Evolutionary conservation across 2,888 invertebrate species (phyloP).

Genomic region (Polyommatus iphigenia): DNA sequence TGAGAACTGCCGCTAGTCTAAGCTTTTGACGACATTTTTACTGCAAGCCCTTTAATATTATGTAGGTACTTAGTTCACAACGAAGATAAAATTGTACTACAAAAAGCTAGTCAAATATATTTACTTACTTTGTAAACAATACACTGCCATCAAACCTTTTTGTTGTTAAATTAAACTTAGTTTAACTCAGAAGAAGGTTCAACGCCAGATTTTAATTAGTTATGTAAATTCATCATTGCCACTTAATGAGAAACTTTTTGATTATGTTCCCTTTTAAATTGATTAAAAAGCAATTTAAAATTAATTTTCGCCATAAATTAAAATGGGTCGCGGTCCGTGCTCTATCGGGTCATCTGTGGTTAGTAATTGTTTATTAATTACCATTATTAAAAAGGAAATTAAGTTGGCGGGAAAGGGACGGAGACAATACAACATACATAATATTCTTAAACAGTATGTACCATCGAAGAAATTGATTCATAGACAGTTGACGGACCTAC

Average conservation of each 20-base stretch:
- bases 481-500: no score
- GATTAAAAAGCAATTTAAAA: conserved; percentile 20
- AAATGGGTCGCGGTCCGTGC: conserved; percentile 18
- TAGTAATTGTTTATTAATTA: conserved; percentile 8
- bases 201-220: background rate
- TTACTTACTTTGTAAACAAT: no score
- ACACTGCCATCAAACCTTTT: background rate
- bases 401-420: background rate
- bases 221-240: background rate
- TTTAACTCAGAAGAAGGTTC: background rate
- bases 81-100: no score
- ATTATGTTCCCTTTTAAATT: conserved; percentile 4
- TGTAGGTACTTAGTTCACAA: no score
- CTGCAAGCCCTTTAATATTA: no score
- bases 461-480: no score
- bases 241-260: background rate
- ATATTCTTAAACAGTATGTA: no score
- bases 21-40: no score
- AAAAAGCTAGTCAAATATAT: no score
- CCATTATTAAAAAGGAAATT: conserved; percentile 1
- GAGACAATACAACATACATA: background rate
- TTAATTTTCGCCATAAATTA: background rate
- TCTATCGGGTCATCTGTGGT: conserved; percentile 7
- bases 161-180: conserved; percentile 31
- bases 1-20: no score